These are phyloP conservation scores for Epicauta chinensis DNA, from an alignment of 1,140 invertebrate genomes.

Conservation along the genomic window DNA sequence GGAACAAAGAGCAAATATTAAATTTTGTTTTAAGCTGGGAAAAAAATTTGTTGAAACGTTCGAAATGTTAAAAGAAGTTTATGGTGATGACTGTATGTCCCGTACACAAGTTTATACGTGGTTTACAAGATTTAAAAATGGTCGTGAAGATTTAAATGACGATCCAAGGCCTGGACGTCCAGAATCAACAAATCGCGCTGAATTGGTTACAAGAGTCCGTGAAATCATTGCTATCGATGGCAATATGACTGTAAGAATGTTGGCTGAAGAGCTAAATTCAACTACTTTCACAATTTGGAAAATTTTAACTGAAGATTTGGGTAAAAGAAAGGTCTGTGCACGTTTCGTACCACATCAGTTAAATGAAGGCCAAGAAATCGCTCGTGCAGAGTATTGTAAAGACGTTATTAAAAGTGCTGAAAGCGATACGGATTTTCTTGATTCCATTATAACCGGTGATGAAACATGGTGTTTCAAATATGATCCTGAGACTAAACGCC, in stretches of 20 bases:
- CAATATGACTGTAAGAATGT: not conserved
- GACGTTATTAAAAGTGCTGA: not conserved
- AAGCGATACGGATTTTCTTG: not conserved
- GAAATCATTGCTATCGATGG: not conserved
- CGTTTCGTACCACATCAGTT: not conserved
- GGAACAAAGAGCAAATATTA: not conserved
- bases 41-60: not conserved
- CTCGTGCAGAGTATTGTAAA: not conserved
- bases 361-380: not conserved
- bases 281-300: not conserved
- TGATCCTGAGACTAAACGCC: too few species aligned
- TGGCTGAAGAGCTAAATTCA: not conserved
- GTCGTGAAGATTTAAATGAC: not conserved
- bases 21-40: not conserved
- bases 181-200: not conserved
- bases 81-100: not conserved
- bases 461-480: too few species aligned
- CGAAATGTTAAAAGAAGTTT: not conserved
- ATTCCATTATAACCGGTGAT: not conserved
- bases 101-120: not conserved
- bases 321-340: slow-evolving; percentile 1
- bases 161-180: not conserved
- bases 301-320: slow-evolving; percentile 2
- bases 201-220: not conserved
- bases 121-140: not conserved